Conservation (phyloP, 1,140 invertebrate species). For the Pseudomyrmex dendroicus region DNA sequence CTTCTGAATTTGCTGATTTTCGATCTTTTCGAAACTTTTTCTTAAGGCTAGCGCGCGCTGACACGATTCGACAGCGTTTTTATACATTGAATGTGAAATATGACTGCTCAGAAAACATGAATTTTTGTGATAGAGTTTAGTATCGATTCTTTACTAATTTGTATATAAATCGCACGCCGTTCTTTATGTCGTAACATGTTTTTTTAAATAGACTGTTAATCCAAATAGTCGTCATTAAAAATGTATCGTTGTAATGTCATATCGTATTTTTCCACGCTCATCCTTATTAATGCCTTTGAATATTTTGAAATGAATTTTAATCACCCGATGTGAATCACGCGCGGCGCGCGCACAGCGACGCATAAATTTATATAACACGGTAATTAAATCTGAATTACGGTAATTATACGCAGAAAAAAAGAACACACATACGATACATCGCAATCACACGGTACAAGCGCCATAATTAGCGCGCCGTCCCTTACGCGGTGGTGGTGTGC, state of each 20-base stretch:
- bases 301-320: background rate
- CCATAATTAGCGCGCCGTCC: constrained; percentile 45
- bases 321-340: background rate
- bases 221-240: too few relatives aligned
- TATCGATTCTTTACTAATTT: too few relatives aligned
- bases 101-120: background rate
- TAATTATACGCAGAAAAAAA: constrained; percentile 30
- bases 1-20: constrained; percentile 18
- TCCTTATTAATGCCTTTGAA: background rate
- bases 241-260: too few relatives aligned
- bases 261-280: background rate
- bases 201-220: too few relatives aligned
- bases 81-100: background rate
- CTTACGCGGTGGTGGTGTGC: constrained; percentile 12
- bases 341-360: background rate
- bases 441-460: constrained; percentile 33
- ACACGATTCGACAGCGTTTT: constrained; percentile 1
- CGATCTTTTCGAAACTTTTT: constrained; percentile 20
- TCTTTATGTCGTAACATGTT: too few relatives aligned
- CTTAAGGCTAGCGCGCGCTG: background rate
- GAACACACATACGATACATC: background rate
- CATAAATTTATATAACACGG: background rate
- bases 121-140: background rate
- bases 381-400: background rate
- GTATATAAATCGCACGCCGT: too few relatives aligned